phyloP scores from a whole-genome alignment of 2,797 vertebrate species.

The Dendrocincla tyrannina region DNA sequence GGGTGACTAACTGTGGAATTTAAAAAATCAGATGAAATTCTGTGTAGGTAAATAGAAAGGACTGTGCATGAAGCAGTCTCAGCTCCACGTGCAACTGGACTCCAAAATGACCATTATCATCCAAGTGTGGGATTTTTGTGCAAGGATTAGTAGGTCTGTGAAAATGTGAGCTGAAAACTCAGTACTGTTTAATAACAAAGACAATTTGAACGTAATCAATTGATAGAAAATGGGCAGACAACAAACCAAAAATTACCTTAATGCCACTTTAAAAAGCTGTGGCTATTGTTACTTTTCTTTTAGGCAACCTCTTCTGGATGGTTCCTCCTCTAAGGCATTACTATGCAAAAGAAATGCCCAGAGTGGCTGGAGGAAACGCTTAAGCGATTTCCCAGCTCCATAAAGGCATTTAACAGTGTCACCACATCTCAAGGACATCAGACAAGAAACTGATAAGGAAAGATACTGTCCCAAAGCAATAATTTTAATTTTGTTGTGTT shows the following conservation, averaged over 20 bases:
- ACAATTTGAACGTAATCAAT: background rate
- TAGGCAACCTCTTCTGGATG: background rate
- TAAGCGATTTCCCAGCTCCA: background rate
- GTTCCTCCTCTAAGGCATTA: background rate
- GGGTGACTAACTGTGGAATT: background rate
- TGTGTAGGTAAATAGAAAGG: background rate
- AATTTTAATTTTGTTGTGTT: background rate
- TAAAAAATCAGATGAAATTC: background rate
- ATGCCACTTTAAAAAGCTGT: background rate
- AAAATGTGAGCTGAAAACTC: background rate
- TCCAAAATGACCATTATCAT: background rate
- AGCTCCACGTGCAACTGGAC: background rate
- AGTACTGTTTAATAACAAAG: background rate
- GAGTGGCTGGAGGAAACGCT: background rate
- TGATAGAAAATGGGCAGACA: background rate
- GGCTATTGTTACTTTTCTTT: background rate
- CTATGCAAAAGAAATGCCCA: background rate
- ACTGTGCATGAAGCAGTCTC: background rate
- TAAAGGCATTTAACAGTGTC: background rate
- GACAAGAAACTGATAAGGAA: background rate
- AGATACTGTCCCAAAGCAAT: background rate
- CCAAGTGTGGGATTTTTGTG: background rate
- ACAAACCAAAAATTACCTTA: background rate
- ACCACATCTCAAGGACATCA: background rate
- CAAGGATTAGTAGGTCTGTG: background rate